Percentiles rank a stretch among this genome's conserved stretches.
phyloP scores from a whole-genome alignment of 2,113 vertebrate genomes.

The Cryptomyrus ogoouensis region DNA sequence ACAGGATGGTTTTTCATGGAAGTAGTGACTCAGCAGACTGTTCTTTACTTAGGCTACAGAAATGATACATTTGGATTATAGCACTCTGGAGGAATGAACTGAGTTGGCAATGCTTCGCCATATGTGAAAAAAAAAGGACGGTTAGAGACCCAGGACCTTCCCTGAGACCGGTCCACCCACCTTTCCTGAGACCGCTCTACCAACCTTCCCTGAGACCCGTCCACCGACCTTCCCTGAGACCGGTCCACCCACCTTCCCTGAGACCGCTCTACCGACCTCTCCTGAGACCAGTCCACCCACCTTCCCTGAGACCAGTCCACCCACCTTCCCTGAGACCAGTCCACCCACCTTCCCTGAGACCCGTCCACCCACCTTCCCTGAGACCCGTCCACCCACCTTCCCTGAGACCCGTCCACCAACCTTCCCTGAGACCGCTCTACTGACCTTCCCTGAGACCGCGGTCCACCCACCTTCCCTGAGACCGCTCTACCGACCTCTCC shows the following conservation, averaged over 20 bases:
- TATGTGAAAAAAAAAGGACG: neutral
- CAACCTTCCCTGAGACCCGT: neutral
- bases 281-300: neutral
- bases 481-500: too few species aligned
- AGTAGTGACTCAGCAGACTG: slow-evolving; percentile 17
- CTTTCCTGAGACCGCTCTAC: neutral
- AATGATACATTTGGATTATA: slow-evolving; percentile 5
- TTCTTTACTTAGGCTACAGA: slow-evolving; percentile 6
- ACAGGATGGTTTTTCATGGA: neutral
- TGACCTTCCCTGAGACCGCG: too few species aligned
- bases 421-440: neutral
- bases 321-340: neutral
- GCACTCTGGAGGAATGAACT: neutral
- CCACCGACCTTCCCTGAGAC: too few species aligned
- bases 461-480: neutral
- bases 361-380: neutral
- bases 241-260: neutral
- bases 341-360: neutral
- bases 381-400: too few species aligned
- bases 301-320: too few species aligned
- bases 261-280: too few species aligned
- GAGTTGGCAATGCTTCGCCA: neutral
- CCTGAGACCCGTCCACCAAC: neutral
- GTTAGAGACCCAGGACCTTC: neutral
- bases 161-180: neutral